Evolutionary conservation across 1,140 invertebrate species (phyloP).

Genomic region (Cotesia vestalis): DNA sequence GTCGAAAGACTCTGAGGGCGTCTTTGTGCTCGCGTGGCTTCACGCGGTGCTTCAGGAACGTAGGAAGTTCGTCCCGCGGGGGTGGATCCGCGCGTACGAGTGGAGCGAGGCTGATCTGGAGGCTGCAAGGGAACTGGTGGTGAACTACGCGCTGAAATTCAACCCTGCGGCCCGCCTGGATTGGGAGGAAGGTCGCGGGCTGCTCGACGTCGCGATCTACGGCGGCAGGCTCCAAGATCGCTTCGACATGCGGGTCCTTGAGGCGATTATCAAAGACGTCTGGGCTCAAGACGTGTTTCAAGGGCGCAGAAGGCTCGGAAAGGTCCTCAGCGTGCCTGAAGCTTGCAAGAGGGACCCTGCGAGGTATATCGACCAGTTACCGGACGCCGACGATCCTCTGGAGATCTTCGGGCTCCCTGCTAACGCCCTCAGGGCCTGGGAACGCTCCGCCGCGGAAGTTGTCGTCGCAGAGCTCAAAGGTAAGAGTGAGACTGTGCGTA

Average conservation of each 20-base stretch:
- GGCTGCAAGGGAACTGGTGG: constrained; percentile 78
- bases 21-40: constrained; percentile 81
- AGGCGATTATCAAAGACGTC: constrained; percentile 78
- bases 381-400: constrained; percentile 74
- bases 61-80: constrained; percentile 70
- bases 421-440: constrained; percentile 83
- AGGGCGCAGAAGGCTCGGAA: constrained; percentile 69
- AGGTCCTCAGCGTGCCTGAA: constrained; percentile 66
- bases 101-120: constrained; percentile 86
- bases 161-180: constrained; percentile 49
- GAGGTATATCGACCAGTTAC: constrained; percentile 70
- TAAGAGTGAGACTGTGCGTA: constrained; percentile 44
- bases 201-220: constrained; percentile 86
- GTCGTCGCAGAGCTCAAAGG: constrained; percentile 75
- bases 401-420: constrained; percentile 80
- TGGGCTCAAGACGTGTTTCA: constrained; percentile 73
- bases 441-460: constrained; percentile 72
- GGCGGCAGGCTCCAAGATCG: constrained; percentile 87
- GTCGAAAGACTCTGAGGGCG: constrained; percentile 60
- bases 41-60: constrained; percentile 91
- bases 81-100: constrained; percentile 75
- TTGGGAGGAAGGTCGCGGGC: constrained; percentile 83
- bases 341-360: constrained; percentile 70
- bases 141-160: constrained; percentile 64
- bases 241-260: constrained; percentile 79